Evolutionary conservation across 2,113 vertebrate genomes (phyloP).

Genomic region (Scolopax mira): DNA sequence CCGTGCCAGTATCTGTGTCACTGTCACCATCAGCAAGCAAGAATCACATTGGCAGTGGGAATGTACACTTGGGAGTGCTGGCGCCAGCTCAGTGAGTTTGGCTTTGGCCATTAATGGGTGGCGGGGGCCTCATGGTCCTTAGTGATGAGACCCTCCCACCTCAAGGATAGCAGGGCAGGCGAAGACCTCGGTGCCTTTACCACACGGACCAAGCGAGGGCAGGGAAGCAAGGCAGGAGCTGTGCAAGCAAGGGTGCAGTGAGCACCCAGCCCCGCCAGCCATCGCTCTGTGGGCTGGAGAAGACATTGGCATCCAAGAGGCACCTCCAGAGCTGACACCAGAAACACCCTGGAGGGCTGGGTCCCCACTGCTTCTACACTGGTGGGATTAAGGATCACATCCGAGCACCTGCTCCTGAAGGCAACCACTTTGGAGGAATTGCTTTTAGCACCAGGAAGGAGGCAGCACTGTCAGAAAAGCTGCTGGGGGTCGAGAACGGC

Average conservation of each 20-base stretch:
- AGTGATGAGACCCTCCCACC: background rate
- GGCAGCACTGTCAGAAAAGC: background rate
- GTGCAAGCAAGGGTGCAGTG: rapidly evolving
- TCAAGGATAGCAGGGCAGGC: background rate
- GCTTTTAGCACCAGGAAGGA: background rate
- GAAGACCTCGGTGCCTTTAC: rapidly evolving
- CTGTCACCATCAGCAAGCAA: rapidly evolving
- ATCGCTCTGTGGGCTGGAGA: background rate
- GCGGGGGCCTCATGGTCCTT: background rate
- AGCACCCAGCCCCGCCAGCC: background rate
- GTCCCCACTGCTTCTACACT: background rate
- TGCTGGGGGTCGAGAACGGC: background rate
- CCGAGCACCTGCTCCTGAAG: rapidly evolving
- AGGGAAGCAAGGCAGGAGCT: background rate
- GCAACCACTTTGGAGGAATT: rapidly evolving
- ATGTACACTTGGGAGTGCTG: rapidly evolving
- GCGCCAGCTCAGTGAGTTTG: background rate
- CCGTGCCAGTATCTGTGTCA: background rate
- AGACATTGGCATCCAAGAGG: background rate
- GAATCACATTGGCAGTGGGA: rapidly evolving
- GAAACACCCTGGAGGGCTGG: background rate
- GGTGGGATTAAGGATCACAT: background rate
- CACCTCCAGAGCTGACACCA: background rate
- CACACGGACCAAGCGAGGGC: rapidly evolving
- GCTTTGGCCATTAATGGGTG: background rate